Percentiles rank a stretch among this genome's conserved stretches.
Evolutionary conservation across 1,140 invertebrate genomes (phyloP).

Genomic region (Gonioctena quinquepunctata): DNA sequence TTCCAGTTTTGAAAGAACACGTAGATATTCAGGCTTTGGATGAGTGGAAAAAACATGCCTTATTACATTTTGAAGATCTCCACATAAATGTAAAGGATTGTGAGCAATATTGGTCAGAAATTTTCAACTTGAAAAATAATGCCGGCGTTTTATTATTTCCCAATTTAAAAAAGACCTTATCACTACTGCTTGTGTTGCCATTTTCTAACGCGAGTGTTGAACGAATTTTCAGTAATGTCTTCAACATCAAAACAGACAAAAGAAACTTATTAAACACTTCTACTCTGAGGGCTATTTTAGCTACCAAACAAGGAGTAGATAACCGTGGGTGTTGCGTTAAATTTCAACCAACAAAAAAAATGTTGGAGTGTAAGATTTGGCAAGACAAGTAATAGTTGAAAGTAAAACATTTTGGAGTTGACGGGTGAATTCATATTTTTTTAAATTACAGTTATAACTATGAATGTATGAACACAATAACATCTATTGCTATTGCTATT

Average conservation of each 20-base stretch:
- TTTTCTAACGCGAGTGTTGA: conserved; percentile 20
- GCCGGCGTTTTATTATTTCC: background rate
- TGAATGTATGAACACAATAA: too few species aligned
- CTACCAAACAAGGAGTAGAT: background rate
- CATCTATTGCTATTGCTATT: too few species aligned
- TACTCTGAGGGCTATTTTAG: background rate
- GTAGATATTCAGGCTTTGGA: conserved; percentile 7
- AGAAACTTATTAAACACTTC: background rate
- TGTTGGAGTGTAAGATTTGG: background rate
- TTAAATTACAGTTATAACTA: too few species aligned
- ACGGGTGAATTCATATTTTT: background rate
- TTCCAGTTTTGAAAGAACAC: conserved; percentile 10
- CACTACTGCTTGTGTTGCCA: conserved; percentile 4
- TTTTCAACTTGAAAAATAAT: conserved; percentile 9
- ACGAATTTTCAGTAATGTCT: conserved; percentile 7
- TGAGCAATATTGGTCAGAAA: conserved; percentile 15
- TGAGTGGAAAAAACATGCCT: conserved; percentile 14
- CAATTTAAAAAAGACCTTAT: conserved; percentile 13
- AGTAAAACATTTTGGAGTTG: background rate
- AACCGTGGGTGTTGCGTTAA: background rate
- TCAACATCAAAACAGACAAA: conserved; percentile 4
- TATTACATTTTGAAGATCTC: background rate
- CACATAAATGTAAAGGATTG: background rate
- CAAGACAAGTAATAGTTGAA: background rate
- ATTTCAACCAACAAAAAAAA: conserved; percentile 9